phyloP scores from a whole-genome alignment of 2,113 vertebrate species.

The Psittacus erithacus region DNA sequence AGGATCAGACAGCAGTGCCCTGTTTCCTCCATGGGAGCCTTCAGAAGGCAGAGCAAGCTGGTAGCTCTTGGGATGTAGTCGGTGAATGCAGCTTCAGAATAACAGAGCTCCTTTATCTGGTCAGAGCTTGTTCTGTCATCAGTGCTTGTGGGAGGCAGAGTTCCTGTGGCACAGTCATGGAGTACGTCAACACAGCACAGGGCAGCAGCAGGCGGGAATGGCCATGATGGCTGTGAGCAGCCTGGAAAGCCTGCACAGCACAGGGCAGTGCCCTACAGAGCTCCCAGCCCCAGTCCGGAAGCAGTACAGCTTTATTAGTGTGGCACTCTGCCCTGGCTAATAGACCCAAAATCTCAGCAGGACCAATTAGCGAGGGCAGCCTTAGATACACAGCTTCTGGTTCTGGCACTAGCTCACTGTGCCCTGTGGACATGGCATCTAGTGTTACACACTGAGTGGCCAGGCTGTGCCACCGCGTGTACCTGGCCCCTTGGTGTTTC shows the following conservation, averaged over 20 bases:
- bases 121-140: neutral
- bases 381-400: rapidly evolving
- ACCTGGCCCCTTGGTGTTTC: neutral
- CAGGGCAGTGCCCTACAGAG: neutral
- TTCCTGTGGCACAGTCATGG: rapidly evolving
- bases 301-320: neutral
- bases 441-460: neutral
- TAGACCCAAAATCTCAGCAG: conserved; percentile 26
- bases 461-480: neutral
- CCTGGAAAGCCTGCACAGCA: neutral
- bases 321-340: conserved; percentile 13
- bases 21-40: neutral
- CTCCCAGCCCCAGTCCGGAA: neutral
- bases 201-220: neutral
- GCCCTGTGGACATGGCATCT: neutral
- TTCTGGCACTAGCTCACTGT: neutral
- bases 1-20: neutral
- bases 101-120: neutral
- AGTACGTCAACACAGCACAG: rapidly evolving
- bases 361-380: conserved; percentile 7
- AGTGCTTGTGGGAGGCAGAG: neutral
- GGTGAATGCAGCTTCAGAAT: neutral
- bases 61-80: neutral
- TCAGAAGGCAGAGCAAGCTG: neutral
- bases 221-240: neutral